Conservation (phyloP, 1,140 invertebrate genomes). For the Tetramorium alpestre region DNA sequence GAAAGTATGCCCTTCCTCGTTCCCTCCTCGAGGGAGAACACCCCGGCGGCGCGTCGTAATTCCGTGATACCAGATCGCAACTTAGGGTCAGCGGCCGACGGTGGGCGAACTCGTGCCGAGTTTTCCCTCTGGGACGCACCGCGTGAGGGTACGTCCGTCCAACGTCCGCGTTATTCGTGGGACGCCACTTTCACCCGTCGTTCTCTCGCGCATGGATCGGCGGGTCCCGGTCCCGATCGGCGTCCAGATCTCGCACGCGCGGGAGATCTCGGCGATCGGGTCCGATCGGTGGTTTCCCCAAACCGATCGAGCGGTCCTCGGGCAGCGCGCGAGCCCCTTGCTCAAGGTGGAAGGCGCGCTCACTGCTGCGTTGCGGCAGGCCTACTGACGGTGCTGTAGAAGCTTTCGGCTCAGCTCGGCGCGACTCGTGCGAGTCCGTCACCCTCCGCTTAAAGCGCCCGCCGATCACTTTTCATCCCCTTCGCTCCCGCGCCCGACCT, state of each 20-base stretch:
- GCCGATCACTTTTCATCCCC: constrained; percentile 78
- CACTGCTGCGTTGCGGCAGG: constrained; percentile 82
- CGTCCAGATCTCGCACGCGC: background rate
- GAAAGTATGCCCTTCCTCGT: background rate
- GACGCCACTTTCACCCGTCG: background rate
- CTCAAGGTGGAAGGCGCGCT: constrained; percentile 71
- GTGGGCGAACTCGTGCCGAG: constrained; percentile 12
- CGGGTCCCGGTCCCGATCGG: no score
- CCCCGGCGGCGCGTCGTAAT: background rate
- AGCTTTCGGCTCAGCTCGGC: constrained; percentile 75
- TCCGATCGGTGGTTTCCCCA: background rate
- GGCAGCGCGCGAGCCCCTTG: constrained; percentile 36
- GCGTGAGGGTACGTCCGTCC: background rate
- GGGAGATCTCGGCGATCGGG: background rate
- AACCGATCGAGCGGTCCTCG: background rate
- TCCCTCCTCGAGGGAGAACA: background rate
- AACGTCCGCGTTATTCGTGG: background rate
- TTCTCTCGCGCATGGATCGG: background rate
- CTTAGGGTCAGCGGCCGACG: background rate
- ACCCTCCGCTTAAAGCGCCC: constrained; percentile 77
- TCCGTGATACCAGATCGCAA: background rate
- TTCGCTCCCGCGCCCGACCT: constrained; percentile 53
- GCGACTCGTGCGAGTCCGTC: constrained; percentile 72
- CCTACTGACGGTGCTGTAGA: constrained; percentile 77
- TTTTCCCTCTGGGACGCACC: background rate